Evolutionary conservation across 2,888 invertebrate species (phyloP).

Genomic region (Macrosiphum euphorbiae): DNA sequence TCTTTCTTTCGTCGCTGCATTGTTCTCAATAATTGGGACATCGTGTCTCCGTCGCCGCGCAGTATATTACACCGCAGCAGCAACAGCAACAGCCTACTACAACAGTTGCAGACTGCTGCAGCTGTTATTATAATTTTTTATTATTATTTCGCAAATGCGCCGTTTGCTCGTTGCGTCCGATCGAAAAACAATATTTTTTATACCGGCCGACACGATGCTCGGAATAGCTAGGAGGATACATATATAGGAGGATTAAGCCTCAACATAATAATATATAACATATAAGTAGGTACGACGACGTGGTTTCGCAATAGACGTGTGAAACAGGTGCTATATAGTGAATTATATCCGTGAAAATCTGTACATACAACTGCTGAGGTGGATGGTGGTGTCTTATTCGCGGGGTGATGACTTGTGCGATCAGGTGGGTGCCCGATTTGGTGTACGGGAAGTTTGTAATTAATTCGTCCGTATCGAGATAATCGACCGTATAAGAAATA

Average conservation of each 20-base stretch:
- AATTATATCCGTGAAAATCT: background rate
- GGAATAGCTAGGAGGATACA: background rate
- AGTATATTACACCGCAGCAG: background rate
- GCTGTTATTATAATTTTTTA: constrained; percentile 7
- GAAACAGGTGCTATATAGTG: background rate
- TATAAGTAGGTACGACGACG: background rate
- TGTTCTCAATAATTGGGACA: constrained; percentile 61
- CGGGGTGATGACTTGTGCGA: background rate
- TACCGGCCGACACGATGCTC: background rate
- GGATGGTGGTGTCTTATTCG: background rate
- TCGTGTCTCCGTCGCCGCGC: constrained; percentile 33
- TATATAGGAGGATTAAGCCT: background rate
- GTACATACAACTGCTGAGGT: background rate
- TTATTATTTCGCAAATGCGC: constrained; percentile 7
- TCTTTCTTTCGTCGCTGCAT: constrained; percentile 48
- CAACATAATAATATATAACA: background rate
- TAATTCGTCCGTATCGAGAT: constrained; percentile 3
- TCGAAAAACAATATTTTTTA: background rate
- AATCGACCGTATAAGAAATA: background rate
- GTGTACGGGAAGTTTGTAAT: background rate
- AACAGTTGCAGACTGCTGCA: background rate
- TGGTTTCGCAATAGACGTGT: background rate
- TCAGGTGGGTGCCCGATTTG: background rate
- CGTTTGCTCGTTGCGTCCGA: background rate
- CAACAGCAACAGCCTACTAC: background rate